Conservation (phyloP, 2,888 invertebrate species). For the Synanthedon myopaeformis region DNA sequence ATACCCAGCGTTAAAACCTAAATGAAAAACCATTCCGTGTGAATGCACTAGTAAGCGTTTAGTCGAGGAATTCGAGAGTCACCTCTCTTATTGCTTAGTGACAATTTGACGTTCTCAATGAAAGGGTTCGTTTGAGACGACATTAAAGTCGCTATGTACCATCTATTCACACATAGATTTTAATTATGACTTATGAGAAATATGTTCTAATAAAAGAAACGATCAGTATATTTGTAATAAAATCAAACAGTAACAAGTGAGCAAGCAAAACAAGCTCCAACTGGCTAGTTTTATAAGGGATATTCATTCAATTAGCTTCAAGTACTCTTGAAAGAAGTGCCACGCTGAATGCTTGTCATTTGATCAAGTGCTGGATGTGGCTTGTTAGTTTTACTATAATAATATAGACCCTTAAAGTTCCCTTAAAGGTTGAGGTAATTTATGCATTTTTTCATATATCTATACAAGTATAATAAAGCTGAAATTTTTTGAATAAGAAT, state of each 20-base stretch:
- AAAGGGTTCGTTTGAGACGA: neutral
- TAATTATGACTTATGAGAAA: no score
- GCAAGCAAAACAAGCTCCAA: neutral
- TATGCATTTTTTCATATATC: no score
- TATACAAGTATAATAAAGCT: no score
- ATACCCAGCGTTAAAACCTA: no score
- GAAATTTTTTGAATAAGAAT: no score
- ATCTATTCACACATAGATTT: no score
- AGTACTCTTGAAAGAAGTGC: conserved; percentile 1
- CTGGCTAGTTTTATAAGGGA: neutral
- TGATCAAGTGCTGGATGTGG: neutral
- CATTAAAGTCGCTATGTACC: no score
- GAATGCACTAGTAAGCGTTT: neutral
- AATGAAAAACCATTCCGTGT: neutral
- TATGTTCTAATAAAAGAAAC: no score
- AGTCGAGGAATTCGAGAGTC: conserved; percentile 45
- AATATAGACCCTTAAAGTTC: no score
- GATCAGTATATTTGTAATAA: no score
- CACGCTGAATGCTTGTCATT: neutral
- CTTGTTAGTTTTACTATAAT: no score
- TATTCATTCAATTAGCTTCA: neutral
- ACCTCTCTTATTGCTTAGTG: conserved; percentile 50
- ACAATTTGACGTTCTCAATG: conserved; percentile 43
- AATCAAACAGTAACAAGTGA: conserved; percentile 1
- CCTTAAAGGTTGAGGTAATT: no score